Conservation (phyloP, 2,888 invertebrate genomes). For the Argynnis bischoffii region DNA sequence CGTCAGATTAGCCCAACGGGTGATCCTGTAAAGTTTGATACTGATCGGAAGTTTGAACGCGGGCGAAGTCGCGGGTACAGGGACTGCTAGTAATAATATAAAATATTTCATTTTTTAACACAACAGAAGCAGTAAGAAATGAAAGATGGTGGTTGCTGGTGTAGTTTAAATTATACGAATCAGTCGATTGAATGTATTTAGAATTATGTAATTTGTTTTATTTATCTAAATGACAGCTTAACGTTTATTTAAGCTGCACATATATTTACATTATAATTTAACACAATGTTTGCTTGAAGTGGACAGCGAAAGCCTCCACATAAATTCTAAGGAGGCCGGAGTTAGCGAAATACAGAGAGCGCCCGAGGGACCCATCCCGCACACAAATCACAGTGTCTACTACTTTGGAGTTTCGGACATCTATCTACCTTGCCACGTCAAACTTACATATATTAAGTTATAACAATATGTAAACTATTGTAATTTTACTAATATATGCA, state of each 20-base stretch:
- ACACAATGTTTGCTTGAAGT: conserved; percentile 64
- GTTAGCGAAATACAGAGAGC: conserved; percentile 49
- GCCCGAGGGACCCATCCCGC: conserved; percentile 48
- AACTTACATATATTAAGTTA: conserved; percentile 23
- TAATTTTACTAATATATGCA: background rate
- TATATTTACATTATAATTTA: conserved; percentile 45
- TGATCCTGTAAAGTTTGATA: no score
- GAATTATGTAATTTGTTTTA: background rate
- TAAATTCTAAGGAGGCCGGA: conserved; percentile 52
- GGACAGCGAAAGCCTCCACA: conserved; percentile 59
- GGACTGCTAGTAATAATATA: no score
- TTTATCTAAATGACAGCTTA: background rate
- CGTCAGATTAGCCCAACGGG: no score
- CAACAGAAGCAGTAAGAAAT: no score
- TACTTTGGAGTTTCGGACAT: conserved; percentile 52
- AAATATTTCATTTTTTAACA: no score
- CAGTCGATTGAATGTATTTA: no score
- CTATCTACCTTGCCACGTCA: conserved; percentile 38
- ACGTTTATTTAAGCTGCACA: conserved; percentile 12
- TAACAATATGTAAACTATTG: background rate
- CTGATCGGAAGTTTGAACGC: no score
- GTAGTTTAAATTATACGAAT: background rate
- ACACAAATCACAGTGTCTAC: conserved; percentile 61
- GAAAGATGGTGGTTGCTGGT: no score
- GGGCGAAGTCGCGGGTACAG: no score